Percentiles rank a stretch among this genome's conserved stretches.
Evolutionary conservation across 2,888 invertebrate genomes (phyloP).

Genomic region (Gandaritis pyraliata): DNA sequence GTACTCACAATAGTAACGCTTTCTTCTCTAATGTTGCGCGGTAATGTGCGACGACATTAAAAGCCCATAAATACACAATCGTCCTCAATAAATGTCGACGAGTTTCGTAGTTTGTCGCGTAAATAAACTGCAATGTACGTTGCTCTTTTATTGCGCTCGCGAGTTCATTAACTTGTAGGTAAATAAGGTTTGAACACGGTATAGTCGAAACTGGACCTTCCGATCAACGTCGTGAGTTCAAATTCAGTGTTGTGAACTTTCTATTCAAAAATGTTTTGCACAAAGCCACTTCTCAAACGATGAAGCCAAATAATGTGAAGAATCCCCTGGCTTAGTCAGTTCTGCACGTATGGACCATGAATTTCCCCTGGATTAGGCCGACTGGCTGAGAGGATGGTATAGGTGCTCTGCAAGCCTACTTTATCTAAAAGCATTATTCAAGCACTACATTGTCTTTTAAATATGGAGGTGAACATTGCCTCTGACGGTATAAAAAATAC

Average conservation of each 20-base stretch:
- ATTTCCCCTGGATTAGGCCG: no score
- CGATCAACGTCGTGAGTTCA: no score
- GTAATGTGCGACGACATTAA: constrained; percentile 81
- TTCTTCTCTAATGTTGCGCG: constrained; percentile 62
- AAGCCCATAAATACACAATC: constrained; percentile 79
- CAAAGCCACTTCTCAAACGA: neutral
- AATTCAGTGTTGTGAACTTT: neutral
- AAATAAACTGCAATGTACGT: constrained; percentile 31
- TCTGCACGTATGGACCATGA: no score
- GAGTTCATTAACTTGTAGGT: constrained; percentile 32
- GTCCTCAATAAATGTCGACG: constrained; percentile 67
- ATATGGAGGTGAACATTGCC: no score
- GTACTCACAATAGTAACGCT: constrained; percentile 70
- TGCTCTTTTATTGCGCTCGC: constrained; percentile 30
- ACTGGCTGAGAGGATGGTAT: no score
- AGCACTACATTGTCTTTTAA: no score
- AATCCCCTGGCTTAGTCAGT: no score
- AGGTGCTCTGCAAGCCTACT: no score
- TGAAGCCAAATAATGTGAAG: no score
- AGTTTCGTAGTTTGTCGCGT: constrained; percentile 38
- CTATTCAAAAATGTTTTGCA: neutral
- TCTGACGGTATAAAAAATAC: no score
- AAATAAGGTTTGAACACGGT: constrained; percentile 22
- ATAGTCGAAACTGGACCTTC: neutral
- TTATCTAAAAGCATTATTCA: no score